A percentile compares a stretch with the other conserved stretches of the same genome.
phyloP scores from a whole-genome alignment of 1,140 invertebrate genomes.

The Drosophila carrolli region DNA sequence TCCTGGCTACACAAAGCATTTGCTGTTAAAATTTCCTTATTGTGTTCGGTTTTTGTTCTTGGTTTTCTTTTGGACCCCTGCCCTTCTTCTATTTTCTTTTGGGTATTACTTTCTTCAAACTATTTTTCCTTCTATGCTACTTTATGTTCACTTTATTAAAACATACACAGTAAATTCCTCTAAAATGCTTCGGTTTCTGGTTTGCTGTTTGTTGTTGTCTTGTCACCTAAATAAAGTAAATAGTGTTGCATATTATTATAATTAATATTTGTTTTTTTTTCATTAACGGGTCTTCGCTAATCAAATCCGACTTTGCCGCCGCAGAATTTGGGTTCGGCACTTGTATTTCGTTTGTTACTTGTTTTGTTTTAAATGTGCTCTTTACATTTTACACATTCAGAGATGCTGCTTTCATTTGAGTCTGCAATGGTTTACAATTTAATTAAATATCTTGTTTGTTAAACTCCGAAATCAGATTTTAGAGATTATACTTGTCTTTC shows the following conservation, averaged over 20 bases:
- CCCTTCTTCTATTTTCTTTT: conserved; percentile 13
- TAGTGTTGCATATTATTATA: conserved; percentile 70
- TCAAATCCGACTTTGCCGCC: conserved; percentile 72
- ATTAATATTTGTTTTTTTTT: conserved; percentile 52
- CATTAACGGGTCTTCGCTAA: conserved; percentile 70
- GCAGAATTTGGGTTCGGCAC: conserved; percentile 57
- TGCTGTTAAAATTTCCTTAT: conserved; percentile 49
- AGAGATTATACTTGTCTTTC: conserved; percentile 63
- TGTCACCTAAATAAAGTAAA: conserved; percentile 81
- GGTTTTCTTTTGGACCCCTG: conserved; percentile 52
- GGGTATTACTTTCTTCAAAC: conserved; percentile 43
- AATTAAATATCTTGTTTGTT: conserved; percentile 54
- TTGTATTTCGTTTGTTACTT: conserved; percentile 51
- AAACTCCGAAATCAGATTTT: conserved; percentile 77
- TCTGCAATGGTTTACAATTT: conserved; percentile 57
- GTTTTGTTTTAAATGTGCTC: conserved; percentile 51
- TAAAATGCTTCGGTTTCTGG: conserved; percentile 77
- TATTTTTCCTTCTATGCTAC: conserved; percentile 54
- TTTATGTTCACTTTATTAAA: conserved; percentile 61
- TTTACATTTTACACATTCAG: conserved; percentile 58
- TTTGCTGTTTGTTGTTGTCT: conserved; percentile 60
- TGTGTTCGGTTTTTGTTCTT: conserved; percentile 40
- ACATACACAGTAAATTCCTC: conserved; percentile 78
- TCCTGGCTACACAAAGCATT: conserved; percentile 43
- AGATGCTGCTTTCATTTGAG: conserved; percentile 43